These are phyloP conservation scores for Salarias fasciatus DNA, from an alignment of 2,797 vertebrate species.

Conservation along the genomic window DNA sequence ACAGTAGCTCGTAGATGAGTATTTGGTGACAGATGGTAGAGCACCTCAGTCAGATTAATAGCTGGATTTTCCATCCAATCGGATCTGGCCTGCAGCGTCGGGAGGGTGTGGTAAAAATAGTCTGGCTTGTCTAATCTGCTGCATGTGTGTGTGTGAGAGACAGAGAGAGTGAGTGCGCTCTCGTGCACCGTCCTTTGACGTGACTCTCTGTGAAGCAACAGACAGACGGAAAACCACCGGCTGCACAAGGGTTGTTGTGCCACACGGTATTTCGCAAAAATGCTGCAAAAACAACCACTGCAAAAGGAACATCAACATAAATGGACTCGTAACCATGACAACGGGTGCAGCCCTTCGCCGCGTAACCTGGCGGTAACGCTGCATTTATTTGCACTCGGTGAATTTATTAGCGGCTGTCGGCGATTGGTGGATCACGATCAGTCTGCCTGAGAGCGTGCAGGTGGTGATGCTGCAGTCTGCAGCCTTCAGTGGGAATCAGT, in stretches of 20 bases:
- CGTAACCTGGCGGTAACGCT: conserved; percentile 31
- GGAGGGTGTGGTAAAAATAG: conserved; percentile 82
- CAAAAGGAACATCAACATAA: conserved; percentile 13
- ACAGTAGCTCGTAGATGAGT: conserved; percentile 54
- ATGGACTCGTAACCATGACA: conserved; percentile 60
- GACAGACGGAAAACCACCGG: background rate
- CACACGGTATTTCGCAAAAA: background rate
- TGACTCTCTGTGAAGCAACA: background rate
- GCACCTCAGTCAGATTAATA: conserved; percentile 84
- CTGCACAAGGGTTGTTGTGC: background rate
- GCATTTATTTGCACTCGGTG: conserved; percentile 59
- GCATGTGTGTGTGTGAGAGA: conserved; percentile 1
- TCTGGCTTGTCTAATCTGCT: conserved; percentile 76
- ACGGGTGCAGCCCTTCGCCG: conserved; percentile 46
- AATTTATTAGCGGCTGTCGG: conserved; percentile 29
- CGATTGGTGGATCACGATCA: conserved; percentile 24
- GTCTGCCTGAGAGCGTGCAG: conserved; percentile 25
- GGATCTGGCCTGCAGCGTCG: conserved; percentile 71
- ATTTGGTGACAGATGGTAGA: conserved; percentile 81
- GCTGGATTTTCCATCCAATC: conserved; percentile 81
- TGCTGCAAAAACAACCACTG: background rate
- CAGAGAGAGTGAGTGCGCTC: background rate
- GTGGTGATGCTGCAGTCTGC: conserved; percentile 16
- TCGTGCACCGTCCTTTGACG: background rate
- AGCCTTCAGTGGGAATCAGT: conserved; percentile 4